phyloP scores from a whole-genome alignment of 2,113 vertebrate species.

The Capreolus pygargus region DNA sequence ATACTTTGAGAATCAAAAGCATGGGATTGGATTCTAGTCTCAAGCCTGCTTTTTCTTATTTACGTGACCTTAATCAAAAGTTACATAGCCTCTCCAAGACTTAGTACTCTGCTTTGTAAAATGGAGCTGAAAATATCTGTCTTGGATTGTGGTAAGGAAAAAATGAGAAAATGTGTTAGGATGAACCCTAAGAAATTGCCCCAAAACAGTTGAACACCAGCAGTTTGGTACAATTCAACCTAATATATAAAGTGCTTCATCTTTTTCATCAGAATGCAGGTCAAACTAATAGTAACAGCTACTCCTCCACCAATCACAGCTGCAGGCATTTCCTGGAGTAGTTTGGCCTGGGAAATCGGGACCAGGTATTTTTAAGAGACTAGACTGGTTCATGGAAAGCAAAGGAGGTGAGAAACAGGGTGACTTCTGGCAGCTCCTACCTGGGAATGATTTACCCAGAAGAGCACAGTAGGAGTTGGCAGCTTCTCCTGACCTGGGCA shows the following conservation, averaged over 20 bases:
- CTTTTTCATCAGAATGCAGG: background rate
- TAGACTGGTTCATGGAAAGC: constrained; percentile 12
- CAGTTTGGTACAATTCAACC: background rate
- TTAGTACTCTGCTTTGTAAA: constrained; percentile 24
- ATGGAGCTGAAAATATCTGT: constrained; percentile 9
- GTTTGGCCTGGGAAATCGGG: background rate
- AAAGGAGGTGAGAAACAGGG: background rate
- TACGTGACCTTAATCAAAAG: constrained; percentile 24
- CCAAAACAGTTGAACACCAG: background rate
- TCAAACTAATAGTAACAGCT: constrained; percentile 14
- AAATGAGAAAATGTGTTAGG: constrained; percentile 1
- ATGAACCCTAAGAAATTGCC: constrained; percentile 29
- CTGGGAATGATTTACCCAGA: background rate
- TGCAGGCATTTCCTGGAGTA: background rate
- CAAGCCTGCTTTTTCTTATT: background rate
- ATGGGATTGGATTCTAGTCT: background rate
- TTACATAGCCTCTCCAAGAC: background rate
- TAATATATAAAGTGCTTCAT: constrained; percentile 24
- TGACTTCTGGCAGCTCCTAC: background rate
- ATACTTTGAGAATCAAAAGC: background rate
- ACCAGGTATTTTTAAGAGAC: constrained; percentile 25
- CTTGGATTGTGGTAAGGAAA: background rate
- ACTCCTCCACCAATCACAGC: background rate
- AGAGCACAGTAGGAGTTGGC: background rate
- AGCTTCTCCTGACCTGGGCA: background rate